A percentile compares a stretch with the other conserved stretches of the same genome.
Evolutionary conservation across 2,797 vertebrate species (phyloP).

Genomic region (Schizothorax lantsangensis): DNA sequence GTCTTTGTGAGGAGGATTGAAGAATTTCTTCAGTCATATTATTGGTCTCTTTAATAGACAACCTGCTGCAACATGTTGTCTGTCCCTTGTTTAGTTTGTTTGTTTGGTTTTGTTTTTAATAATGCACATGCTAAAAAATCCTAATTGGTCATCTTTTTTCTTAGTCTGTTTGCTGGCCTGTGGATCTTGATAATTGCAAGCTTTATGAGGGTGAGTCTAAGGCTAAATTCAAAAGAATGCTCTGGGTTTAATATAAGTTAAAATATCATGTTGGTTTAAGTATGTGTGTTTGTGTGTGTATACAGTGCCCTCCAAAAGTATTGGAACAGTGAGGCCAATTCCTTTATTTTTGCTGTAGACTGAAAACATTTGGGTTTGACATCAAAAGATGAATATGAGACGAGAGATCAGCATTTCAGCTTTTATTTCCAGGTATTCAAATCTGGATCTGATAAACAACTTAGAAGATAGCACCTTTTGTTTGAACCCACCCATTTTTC

Average conservation of each 20-base stretch:
- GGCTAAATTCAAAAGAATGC: background rate
- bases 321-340: too few relatives aligned
- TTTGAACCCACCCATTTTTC: too few relatives aligned
- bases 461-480: too few relatives aligned
- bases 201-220: conserved; percentile 85
- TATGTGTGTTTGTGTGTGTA: too few relatives aligned
- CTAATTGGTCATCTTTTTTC: background rate
- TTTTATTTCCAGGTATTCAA: too few relatives aligned
- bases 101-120: background rate
- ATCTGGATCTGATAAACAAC: too few relatives aligned
- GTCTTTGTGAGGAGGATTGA: background rate
- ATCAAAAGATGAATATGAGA: too few relatives aligned
- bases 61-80: background rate
- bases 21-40: background rate
- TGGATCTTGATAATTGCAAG: conserved; percentile 90
- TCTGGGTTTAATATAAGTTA: background rate
- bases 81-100: background rate
- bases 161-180: conserved; percentile 89
- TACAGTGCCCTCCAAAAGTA: too few relatives aligned
- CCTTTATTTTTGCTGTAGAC: too few relatives aligned
- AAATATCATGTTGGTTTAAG: background rate
- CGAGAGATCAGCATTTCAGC: too few relatives aligned
- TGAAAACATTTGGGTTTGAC: too few relatives aligned
- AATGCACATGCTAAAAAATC: background rate
- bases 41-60: background rate